phyloP scores from a whole-genome alignment of 2,888 invertebrate genomes.

The Teinopalpus imperialis region DNA sequence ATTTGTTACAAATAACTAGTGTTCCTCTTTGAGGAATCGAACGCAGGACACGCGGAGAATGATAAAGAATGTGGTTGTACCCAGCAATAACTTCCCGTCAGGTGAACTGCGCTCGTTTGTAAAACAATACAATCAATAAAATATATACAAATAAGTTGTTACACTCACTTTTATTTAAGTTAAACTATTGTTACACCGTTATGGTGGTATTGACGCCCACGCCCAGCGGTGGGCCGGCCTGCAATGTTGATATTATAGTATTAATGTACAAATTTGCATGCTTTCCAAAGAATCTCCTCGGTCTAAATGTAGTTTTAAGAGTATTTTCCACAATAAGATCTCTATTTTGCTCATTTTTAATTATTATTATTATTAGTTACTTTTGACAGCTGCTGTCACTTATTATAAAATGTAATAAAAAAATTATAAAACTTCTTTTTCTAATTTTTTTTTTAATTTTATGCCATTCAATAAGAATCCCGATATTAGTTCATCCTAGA shows the following conservation, averaged over 20 bases:
- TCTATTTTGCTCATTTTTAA: constrained; percentile 56
- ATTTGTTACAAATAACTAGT: no score
- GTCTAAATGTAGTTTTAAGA: constrained; percentile 43
- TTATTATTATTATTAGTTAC: constrained; percentile 34
- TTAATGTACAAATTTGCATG: constrained; percentile 65
- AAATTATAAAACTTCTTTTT: constrained; percentile 28
- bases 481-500: background rate
- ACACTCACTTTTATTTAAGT: no score
- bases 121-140: no score
- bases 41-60: no score
- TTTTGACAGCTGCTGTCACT: constrained; percentile 58
- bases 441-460: constrained; percentile 1
- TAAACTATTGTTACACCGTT: no score
- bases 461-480: background rate
- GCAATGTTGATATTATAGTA: constrained; percentile 22
- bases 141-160: no score
- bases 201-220: no score
- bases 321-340: constrained; percentile 68
- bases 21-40: no score
- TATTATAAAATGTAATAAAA: constrained; percentile 33
- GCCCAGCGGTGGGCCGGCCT: background rate
- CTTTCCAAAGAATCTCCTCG: constrained; percentile 79
- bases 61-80: no score
- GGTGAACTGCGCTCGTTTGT: no score
- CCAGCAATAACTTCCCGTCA: no score